Base-by-base conservation (phyloP, 2,113 vertebrate genomes). In the Dipodomys stephensi region DNA sequence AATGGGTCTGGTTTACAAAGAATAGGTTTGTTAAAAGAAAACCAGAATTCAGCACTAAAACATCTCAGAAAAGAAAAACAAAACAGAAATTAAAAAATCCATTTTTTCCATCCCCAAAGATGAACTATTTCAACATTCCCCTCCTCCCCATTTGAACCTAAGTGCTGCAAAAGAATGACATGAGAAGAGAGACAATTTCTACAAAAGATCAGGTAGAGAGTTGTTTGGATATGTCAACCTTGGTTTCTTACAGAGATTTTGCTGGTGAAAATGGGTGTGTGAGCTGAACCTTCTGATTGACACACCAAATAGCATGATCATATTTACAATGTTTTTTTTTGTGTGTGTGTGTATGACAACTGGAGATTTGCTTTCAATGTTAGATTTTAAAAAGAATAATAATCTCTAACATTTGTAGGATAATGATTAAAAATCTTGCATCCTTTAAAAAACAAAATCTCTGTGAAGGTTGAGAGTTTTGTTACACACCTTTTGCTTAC, bases 21-120 rank as follows among this genome's bases (percentile, higher is more conserved):
- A 95, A 77, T 8, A 87, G 57, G 22, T 32, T 96, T 89, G 57
- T 88, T 86, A 90, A 95, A 85, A 93, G 78, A 82, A 94, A 89
- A 77, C 16, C n/a, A 91, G 60, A 94, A 94, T 79, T 94, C 65
- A 82, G 49, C 46, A 27, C 68, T 71, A 86, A 92, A 91, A 74
- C 25, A 72, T 20, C 62, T 95, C 32, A 64, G 49, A 23, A 76
- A 71, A 92, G 91, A n/a, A 92, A 88, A 80, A 30, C 60, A 83
- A 67, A 67, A 67, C 20, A 68, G 4, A 27, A 68, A 27, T 4
- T 19, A 27, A 27, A 74, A 12, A 12, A 32, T 8, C 69, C 53
- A 57, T 13, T 88, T 88, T 67, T 35, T 22, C 44, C 81, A 60
- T 93, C 22, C 20, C n/a, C 19, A 35, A 79, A 90, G 57, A 77